phyloP scores from a whole-genome alignment of 2,113 vertebrate genomes.

The Plestiodon gilberti region DNA sequence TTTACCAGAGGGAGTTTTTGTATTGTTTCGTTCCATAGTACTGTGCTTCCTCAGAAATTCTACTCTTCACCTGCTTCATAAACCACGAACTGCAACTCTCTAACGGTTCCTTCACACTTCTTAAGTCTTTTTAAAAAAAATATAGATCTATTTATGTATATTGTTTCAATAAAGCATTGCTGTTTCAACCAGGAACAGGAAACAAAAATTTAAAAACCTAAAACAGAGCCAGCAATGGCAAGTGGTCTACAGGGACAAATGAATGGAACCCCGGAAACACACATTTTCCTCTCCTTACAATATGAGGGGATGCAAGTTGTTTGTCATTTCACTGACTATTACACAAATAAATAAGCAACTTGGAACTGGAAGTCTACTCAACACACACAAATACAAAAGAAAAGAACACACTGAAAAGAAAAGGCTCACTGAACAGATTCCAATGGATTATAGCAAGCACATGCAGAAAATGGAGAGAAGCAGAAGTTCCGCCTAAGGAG shows the following conservation, averaged over 20 bases:
- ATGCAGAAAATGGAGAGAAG: constrained; percentile 65
- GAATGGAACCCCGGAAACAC: background rate
- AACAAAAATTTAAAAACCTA: background rate
- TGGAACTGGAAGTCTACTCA: constrained; percentile 56
- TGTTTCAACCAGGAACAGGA: constrained; percentile 27
- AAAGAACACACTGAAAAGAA: constrained; percentile 13
- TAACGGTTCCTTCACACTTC: background rate
- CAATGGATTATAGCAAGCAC: constrained; percentile 45
- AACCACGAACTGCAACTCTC: background rate
- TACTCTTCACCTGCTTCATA: background rate
- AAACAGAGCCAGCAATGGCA: background rate
- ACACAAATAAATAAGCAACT: constrained; percentile 60
- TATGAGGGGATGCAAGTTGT: constrained; percentile 23
- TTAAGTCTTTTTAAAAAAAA: background rate
- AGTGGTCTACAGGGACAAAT: background rate
- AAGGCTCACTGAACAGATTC: constrained; percentile 40
- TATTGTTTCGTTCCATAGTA: constrained; percentile 19
- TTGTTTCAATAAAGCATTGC: constrained; percentile 19
- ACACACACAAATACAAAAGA: constrained; percentile 56
- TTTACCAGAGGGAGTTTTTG: background rate
- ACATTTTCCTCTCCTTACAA: constrained; percentile 35
- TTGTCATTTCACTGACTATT: constrained; percentile 56
- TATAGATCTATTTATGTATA: background rate
- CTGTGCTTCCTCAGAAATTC: constrained; percentile 66
- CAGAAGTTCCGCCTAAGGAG: constrained; percentile 44